phyloP scores from a whole-genome alignment of 2,797 vertebrate genomes.

The Sphenodon punctatus region DNA sequence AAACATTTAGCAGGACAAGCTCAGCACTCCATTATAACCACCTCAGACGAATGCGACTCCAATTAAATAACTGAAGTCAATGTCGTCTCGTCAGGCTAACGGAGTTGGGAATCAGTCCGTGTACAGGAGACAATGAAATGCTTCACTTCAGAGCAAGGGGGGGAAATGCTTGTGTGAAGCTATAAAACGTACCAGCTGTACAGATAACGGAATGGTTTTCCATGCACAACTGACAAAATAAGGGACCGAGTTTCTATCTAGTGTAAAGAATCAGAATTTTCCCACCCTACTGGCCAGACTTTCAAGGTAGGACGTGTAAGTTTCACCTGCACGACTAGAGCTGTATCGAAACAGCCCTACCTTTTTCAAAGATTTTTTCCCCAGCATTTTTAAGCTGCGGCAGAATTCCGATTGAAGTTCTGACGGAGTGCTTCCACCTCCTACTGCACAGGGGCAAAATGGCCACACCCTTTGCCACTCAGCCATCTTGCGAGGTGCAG shows the following conservation, averaged over 20 bases:
- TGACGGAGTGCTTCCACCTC: too few species aligned
- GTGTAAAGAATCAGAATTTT: background rate
- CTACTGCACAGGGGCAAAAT: too few species aligned
- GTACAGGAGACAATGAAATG: background rate
- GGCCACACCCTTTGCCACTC: too few species aligned
- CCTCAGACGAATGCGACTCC: background rate
- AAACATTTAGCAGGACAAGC: conserved; percentile 35
- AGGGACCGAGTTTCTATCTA: rapidly evolving
- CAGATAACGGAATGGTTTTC: background rate
- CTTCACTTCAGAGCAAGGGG: background rate
- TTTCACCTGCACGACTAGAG: background rate
- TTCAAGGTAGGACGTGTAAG: background rate
- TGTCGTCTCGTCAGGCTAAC: conserved; percentile 20
- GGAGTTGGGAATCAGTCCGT: background rate
- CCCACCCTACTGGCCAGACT: background rate
- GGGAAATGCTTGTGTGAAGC: background rate
- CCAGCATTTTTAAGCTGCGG: too few species aligned
- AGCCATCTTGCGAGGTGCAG: too few species aligned
- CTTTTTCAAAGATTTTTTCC: too few species aligned
- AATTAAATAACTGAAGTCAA: background rate
- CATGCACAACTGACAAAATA: background rate
- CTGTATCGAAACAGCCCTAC: background rate
- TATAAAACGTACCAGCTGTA: background rate
- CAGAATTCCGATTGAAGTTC: too few species aligned
- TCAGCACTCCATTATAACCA: background rate